Evolutionary conservation across 1,140 invertebrate species (phyloP).

Genomic region (Callitettix versicolor): DNA sequence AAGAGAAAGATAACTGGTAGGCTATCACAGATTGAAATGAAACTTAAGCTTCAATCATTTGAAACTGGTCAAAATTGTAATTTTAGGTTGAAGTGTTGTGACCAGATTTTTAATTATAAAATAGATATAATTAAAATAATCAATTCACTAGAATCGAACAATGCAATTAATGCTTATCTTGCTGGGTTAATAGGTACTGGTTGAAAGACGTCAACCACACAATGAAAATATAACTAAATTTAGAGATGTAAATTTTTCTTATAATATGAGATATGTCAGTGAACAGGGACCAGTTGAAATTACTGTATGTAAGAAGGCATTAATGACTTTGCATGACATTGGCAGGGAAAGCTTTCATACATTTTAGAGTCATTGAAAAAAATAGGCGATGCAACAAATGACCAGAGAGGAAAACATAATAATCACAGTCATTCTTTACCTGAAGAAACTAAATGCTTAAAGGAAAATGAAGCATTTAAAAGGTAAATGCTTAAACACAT

Average conservation of each 20-base stretch:
- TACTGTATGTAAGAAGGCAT: slow-evolving; percentile 9
- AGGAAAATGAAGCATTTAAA: no score
- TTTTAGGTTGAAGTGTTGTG: slow-evolving; percentile 12
- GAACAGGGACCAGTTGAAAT: slow-evolving; percentile 7
- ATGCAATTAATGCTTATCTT: slow-evolving; percentile 10
- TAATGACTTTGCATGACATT: slow-evolving; percentile 10
- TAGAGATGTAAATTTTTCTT: slow-evolving; percentile 7
- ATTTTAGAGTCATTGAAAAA: slow-evolving; percentile 13
- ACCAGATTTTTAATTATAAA: not conserved
- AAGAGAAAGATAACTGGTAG: slow-evolving; percentile 17
- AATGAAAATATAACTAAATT: slow-evolving; percentile 3
- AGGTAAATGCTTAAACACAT: slow-evolving; percentile 7
- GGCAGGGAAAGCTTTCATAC: slow-evolving; percentile 9
- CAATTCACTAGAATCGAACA: slow-evolving; percentile 8
- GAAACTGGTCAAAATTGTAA: slow-evolving; percentile 9
- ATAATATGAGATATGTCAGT: slow-evolving; percentile 9
- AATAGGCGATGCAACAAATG: slow-evolving; percentile 7
- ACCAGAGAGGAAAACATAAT: slow-evolving; percentile 13
- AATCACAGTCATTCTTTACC: slow-evolving; percentile 3
- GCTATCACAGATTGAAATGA: slow-evolving; percentile 5
- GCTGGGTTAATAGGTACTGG: slow-evolving; percentile 7
- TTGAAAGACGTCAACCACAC: slow-evolving; percentile 9
- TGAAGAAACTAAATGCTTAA: slow-evolving; percentile 2
- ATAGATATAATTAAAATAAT: slow-evolving; percentile 9
- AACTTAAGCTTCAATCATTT: slow-evolving; percentile 8